Evolutionary conservation across 2,888 invertebrate species (phyloP), one percentile per base, ranked within the genome.

Genomic region (Disparrhopalites patrizii): DNA sequence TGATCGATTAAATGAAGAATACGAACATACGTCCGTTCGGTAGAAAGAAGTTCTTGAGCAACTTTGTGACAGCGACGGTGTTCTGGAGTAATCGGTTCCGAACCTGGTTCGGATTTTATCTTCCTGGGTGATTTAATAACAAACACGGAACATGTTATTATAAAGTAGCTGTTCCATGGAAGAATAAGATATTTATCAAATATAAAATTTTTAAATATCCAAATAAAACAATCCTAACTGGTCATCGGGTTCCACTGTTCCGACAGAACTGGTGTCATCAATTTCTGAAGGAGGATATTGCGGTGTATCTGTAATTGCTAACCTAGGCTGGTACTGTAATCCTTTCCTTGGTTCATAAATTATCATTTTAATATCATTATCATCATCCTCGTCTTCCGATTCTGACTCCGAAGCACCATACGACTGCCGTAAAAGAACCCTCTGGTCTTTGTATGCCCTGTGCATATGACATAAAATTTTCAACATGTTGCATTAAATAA

Each of bases 1-100:
- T 86, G 85, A 74, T 85, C 85, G 50, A 86, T 82, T 18, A 86
- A 79, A 62, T 83, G 82, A 43, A 86, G 78, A 71, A 84, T 81
- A 52, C 80, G 79, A 0, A 86, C 86, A 75, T 86, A 86, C 66
- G 83, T 82, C 66, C 82, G 80, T 76, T 86, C 86, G 1, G 85
- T 85, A 8, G 82, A 81, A 10, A 85, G 78, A 31, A 86, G 78
- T 75, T 86, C 86, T 62, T 82, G 80, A 5, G 85, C 85, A n/a
- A 83, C 82, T 70, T 79, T 79, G 73, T 75, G 75, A 31, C 73
- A 73, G 36, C 76, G 73, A 65, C 75, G 73, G 58, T 77, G 77
- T 58, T 76, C 75, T 8, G 76, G 76, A 3, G 76, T 72, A 43
- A 47, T 47, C 25, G 47, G 47, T n/a, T 47, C 47, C 13, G 47